These are phyloP conservation scores for Tuta absoluta DNA, from an alignment of 2,888 invertebrate genomes.

Conservation along the genomic window DNA sequence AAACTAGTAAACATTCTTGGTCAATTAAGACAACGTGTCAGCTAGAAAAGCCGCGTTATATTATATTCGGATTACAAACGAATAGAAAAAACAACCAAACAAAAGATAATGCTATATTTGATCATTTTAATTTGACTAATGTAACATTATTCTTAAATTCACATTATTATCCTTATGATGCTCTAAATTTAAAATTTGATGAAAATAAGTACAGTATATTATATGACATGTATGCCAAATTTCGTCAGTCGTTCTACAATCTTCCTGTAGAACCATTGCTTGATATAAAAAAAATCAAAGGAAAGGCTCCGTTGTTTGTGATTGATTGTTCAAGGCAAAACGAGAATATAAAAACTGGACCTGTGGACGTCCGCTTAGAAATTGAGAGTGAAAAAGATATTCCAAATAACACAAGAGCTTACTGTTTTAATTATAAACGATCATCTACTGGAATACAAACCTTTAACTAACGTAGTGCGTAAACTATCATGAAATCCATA, in stretches of 20 bases:
- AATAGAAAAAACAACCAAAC: constrained; percentile 30
- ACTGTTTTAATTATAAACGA: constrained; percentile 42
- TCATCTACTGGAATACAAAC: constrained; percentile 36
- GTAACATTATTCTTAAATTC: constrained; percentile 37
- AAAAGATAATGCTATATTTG: constrained; percentile 31
- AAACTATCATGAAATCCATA: constrained; percentile 26
- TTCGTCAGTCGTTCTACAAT: constrained; percentile 42
- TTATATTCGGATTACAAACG: constrained; percentile 53
- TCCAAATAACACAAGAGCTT: constrained; percentile 38
- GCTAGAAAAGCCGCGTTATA: constrained; percentile 30
- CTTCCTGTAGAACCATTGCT: constrained; percentile 35
- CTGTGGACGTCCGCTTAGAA: constrained; percentile 41
- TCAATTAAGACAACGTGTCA: constrained; percentile 46
- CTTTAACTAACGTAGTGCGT: constrained; percentile 36
- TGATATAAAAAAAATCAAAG: constrained; percentile 33
- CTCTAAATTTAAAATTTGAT: constrained; percentile 35
- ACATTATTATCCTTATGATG: constrained; percentile 42
- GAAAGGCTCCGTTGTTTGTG: constrained; percentile 38
- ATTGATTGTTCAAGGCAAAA: constrained; percentile 37
- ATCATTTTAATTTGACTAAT: constrained; percentile 35
- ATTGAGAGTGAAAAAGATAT: constrained; percentile 36
- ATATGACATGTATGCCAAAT: constrained; percentile 39
- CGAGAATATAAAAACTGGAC: constrained; percentile 38
- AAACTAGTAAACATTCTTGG: constrained; percentile 47
- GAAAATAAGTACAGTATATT: constrained; percentile 38